Evolutionary conservation across 2,797 vertebrate genomes (phyloP).

Genomic region (Macrochelys suwanniensis): DNA sequence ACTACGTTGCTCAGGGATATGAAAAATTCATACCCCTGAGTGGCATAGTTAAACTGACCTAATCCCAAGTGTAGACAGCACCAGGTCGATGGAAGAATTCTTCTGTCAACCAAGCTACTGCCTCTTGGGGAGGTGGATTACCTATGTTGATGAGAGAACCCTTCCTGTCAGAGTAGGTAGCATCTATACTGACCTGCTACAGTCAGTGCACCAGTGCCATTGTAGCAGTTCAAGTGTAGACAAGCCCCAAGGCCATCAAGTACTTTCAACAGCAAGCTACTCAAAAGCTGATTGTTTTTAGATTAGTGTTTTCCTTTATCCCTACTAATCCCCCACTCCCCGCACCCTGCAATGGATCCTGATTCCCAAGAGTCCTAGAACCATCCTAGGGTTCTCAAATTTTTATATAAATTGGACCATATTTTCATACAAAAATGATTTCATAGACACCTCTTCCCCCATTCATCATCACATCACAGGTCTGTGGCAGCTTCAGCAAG

Average conservation of each 20-base stretch:
- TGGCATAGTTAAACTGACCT: neutral
- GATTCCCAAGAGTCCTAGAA: neutral
- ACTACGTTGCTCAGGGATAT: neutral
- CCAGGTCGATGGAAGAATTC: neutral
- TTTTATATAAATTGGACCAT: neutral
- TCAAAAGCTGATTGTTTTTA: neutral
- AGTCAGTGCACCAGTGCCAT: too few species aligned
- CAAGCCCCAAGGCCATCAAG: neutral
- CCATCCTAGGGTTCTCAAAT: neutral
- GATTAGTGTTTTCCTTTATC: neutral
- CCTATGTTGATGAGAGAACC: neutral
- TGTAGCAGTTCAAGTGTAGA: too few species aligned
- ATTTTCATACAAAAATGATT: conserved; percentile 14
- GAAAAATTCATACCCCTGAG: neutral
- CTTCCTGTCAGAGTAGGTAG: neutral
- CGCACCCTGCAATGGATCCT: neutral
- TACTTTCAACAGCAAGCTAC: neutral
- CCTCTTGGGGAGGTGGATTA: neutral
- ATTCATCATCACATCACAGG: neutral
- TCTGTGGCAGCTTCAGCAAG: conserved; percentile 9
- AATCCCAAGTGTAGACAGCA: neutral
- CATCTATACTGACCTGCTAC: neutral
- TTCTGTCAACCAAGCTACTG: neutral
- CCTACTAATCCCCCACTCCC: neutral
- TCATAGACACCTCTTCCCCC: conserved; percentile 32